Evolutionary conservation across 2,113 vertebrate species (phyloP).

Genomic region (Oncorhynchus mykiss): DNA sequence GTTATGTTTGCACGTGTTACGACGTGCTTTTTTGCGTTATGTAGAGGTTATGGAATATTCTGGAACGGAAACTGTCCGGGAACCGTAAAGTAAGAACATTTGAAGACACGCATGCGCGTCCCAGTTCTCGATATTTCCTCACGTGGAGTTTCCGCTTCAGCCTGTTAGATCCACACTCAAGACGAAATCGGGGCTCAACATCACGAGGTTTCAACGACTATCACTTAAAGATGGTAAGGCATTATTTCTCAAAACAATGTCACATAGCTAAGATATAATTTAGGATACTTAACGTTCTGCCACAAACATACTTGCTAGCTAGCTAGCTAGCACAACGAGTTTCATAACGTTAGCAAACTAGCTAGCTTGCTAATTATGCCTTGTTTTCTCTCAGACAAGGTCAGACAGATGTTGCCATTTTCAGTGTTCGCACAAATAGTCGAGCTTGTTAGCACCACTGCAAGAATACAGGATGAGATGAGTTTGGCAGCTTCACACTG

Average conservation of each 20-base stretch:
- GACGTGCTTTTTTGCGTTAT: background rate
- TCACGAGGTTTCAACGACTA: slow-evolving; percentile 4
- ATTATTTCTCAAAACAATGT: background rate
- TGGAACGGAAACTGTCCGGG: background rate
- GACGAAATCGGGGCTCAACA: slow-evolving; percentile 16
- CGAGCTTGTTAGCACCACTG: too few relatives aligned
- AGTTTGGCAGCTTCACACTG: too few relatives aligned
- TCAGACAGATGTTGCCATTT: background rate
- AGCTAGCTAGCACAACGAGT: too few relatives aligned
- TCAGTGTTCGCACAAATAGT: too few relatives aligned
- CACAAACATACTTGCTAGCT: background rate
- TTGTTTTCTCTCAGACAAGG: background rate
- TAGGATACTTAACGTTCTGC: too few relatives aligned
- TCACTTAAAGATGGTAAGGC: slow-evolving; percentile 63
- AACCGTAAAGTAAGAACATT: background rate
- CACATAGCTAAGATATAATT: background rate
- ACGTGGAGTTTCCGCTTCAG: slow-evolving; percentile 60
- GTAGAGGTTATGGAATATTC: slow-evolving; percentile 32
- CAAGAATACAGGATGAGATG: too few relatives aligned
- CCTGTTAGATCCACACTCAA: slow-evolving; percentile 23
- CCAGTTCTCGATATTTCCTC: slow-evolving; percentile 64
- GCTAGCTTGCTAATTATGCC: background rate
- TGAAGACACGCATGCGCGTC: slow-evolving; percentile 65
- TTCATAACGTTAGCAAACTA: background rate
- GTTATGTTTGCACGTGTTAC: background rate